These are phyloP conservation scores for Cepaea nemoralis DNA, from an alignment of 1,140 invertebrate species.

Conservation along the genomic window DNA sequence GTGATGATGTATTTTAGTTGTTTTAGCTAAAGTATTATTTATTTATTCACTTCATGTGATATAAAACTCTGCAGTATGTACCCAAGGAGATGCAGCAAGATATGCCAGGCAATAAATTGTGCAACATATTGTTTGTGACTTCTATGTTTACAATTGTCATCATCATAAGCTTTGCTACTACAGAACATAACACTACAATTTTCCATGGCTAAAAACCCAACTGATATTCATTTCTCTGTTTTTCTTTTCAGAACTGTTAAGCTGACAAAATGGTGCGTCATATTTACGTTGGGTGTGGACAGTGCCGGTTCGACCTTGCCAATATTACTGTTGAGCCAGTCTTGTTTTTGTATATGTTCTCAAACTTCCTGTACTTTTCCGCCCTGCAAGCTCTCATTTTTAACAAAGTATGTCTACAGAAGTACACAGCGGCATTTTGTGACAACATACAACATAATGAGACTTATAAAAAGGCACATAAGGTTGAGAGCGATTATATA, in stretches of 20 bases:
- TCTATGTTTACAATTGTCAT: too few species aligned
- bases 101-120: too few species aligned
- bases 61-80: too few species aligned
- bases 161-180: too few species aligned
- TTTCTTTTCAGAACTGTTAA: background rate
- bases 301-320: slow-evolving; percentile 25
- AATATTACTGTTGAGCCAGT: slow-evolving; percentile 74
- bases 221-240: background rate
- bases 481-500: slow-evolving; percentile 60
- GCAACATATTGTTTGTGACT: too few species aligned
- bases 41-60: too few species aligned
- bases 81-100: too few species aligned
- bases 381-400: slow-evolving; percentile 73
- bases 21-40: too few species aligned
- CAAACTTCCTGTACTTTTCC: slow-evolving; percentile 71
- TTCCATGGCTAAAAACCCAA: too few species aligned
- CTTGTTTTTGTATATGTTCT: slow-evolving; percentile 74
- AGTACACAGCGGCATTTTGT: slow-evolving; percentile 58
- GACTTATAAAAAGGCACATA: slow-evolving; percentile 53
- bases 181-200: too few species aligned
- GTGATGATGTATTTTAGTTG: too few species aligned
- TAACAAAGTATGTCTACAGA: slow-evolving; percentile 69
- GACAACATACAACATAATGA: slow-evolving; percentile 49
- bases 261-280: slow-evolving; percentile 20
- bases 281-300: slow-evolving; percentile 33